Conservation (phyloP, 2,113 vertebrate genomes). For the Chiloscyllium plagiosum region DNA sequence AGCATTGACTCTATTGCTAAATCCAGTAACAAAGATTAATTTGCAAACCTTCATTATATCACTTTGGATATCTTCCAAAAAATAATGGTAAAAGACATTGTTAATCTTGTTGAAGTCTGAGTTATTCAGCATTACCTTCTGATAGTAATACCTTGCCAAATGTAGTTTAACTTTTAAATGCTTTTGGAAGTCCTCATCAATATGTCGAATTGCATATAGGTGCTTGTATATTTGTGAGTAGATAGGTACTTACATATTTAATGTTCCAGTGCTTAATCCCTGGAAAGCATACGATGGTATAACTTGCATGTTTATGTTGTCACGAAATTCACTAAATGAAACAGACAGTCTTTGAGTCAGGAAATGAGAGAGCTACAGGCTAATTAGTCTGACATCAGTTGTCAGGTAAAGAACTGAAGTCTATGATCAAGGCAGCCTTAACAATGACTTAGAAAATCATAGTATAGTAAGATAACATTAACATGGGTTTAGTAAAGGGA, state of each 20-base stretch:
- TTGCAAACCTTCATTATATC: neutral
- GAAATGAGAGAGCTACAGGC: neutral
- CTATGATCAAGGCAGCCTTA: neutral
- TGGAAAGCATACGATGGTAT: slow-evolving; percentile 63
- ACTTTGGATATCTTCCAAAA: neutral
- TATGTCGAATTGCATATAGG: neutral
- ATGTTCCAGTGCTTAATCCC: slow-evolving; percentile 54
- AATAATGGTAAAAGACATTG: neutral
- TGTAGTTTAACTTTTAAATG: neutral
- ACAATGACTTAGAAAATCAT: neutral
- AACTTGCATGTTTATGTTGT: slow-evolving; percentile 65
- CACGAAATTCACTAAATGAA: slow-evolving; percentile 68
- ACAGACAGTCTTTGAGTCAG: slow-evolving; percentile 37
- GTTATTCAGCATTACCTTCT: neutral
- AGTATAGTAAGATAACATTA: neutral
- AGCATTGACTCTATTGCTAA: neutral
- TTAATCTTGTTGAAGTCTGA: neutral
- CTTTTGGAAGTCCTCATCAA: neutral
- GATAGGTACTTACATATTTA: slow-evolving; percentile 27
- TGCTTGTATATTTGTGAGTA: neutral
- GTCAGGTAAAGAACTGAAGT: no score
- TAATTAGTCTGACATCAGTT: neutral
- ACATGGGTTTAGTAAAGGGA: no score
- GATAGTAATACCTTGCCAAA: neutral
- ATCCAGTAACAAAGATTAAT: neutral